Evolutionary conservation across 2,888 invertebrate species (phyloP).

Genomic region (Idaea aversata): DNA sequence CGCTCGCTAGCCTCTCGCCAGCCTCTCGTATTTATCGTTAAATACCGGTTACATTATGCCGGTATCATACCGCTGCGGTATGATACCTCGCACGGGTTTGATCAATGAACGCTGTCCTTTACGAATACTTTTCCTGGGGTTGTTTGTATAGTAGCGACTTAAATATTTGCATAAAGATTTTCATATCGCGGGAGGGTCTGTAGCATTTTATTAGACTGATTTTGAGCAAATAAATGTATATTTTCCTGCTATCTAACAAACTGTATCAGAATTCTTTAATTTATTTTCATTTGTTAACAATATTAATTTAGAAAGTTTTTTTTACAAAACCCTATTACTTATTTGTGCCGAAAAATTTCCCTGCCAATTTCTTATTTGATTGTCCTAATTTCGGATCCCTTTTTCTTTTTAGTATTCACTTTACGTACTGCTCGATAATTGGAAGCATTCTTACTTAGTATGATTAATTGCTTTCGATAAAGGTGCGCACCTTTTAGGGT

Average conservation of each 20-base stretch:
- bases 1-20: conserved; percentile 10
- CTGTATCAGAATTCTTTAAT: not conserved
- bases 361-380: conserved; percentile 2
- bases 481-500: not conserved
- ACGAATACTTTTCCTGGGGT: not conserved
- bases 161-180: not conserved
- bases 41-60: conserved; percentile 31
- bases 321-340: not conserved
- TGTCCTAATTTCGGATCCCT: not conserved
- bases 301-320: not conserved
- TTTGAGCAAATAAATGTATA: not conserved
- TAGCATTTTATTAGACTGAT: not conserved
- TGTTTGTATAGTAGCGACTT: not conserved
- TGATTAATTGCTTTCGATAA: conserved; percentile 1
- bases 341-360: not conserved
- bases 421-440: not conserved
- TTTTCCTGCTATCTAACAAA: not conserved
- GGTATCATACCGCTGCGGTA: not conserved
- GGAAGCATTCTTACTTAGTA: not conserved
- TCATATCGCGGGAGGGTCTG: not conserved
- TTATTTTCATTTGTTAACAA: not conserved
- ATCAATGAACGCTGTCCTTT: not conserved
- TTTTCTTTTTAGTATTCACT: conserved; percentile 3
- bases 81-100: not conserved
- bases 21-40: conserved; percentile 45